Base-by-base conservation (phyloP, 2,888 invertebrate genomes). In the Euplexia lucipara region DNA sequence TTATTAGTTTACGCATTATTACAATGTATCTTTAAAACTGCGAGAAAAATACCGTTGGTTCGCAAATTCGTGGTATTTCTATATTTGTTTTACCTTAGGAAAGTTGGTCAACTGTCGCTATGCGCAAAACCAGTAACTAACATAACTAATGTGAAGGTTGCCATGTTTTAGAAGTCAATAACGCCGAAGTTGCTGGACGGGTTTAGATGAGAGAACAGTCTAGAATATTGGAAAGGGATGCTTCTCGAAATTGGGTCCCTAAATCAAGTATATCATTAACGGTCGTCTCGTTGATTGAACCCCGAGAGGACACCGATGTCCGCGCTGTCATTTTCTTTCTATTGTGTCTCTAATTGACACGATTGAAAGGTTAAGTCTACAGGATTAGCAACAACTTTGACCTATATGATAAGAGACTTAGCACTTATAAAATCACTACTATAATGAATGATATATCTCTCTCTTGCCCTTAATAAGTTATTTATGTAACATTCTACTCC, bases 31-130 rank as follows among this genome's bases (percentile, higher is more conserved):
- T 41, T 45, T 41, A 14, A 18, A 73, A 32, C 22, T 35, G 22
- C 3, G 16, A 35, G 14, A 37, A 14, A 44, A 39, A 20, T 34
- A n/a, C 34, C 16, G 49, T 22, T 41, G 30, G 14, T 39, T 30
- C 30, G 14, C 32, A n/a, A 26, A 41, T 32, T 30, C 30, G 20
- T 14, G 44, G 49, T 37, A 54, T 44, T 73, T 54, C 37, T 73
- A 44, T 73, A 73, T 37, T 32, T 48, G 16, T 48, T 12, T 48
- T 20, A 54, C 12, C 16, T 26, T 1, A 6, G 26, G 26, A 39
- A 49, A 65, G n/a, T 45, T 7, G 35, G 9, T 61, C 12, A 70
- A 16, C 37, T 44, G 66, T 69, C 54, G n/a, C 54, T 73, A 66
- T 34, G 67, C 6, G 12, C 2, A n/a, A 73, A 22, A 49, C 37